Base-by-base conservation (phyloP, 2,888 invertebrate species). In the Linnaemya tessellans region DNA sequence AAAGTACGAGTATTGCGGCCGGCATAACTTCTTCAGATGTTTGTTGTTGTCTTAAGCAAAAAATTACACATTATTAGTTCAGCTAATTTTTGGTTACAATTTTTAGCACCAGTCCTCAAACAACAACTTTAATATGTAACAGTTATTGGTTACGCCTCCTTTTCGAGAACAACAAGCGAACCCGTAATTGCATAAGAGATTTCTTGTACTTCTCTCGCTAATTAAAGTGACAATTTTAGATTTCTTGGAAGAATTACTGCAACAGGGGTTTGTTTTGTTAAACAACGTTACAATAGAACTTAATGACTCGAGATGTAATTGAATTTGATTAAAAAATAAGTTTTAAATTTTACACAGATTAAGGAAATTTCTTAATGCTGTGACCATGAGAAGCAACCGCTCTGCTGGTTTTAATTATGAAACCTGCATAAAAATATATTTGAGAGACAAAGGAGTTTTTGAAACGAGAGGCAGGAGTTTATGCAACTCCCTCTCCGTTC, bases 331-430 rank as follows among this genome's bases (percentile, higher is more conserved):
- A 54, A 56, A 41, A 51, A 51, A 51, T 49, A 64, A 54, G 3
- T 71, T 80, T 64, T 56, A 10, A 54, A 54, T 64, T 71, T 64
- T 20, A 46, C 65, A 77, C 18, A 58, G 35, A 67, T 20, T 67
- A 67, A 1, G 49, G 18, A 65, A 65, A 30, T 25, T 22, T 30
- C 46, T 65, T 46, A 18, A 43, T 43, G 15, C 30, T 15, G 22
- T 22, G 5, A 25, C 10, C 30, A 43, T 56, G 65, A 46, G 75
- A 77, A 54, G 1, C 22, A 49, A 0, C 7, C 60, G 62, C 18
- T 78, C 75, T 84, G 81, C 81, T 79, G 82, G 85, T 71, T 67
- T 62, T 71, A 82, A 82, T 80, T 80, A 62, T 43, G 22, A n/a
- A 70, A 82, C 85, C 85, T 85, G 82, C 85, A 85, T 85, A 82